Evolutionary conservation across 2,888 invertebrate species (phyloP), one percentile per base, ranked within the genome.

Genomic region (Orthosia gracilis): DNA sequence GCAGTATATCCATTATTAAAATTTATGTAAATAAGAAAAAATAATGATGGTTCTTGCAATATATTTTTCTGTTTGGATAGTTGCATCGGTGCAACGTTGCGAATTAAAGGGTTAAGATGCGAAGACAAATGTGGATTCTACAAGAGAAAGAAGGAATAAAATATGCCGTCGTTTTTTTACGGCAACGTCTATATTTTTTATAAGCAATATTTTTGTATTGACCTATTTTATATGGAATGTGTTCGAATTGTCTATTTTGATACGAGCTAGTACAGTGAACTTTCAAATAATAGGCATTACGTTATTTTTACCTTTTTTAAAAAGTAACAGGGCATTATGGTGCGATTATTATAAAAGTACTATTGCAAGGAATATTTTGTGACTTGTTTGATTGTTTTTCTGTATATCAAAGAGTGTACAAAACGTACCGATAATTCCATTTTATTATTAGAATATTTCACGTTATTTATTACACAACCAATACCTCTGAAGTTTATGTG

Each of bases 261-360:
- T 71, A 63, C 17, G 79, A n/a, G 5, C 4, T 49, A 1, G 52
- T 13, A 59, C 52, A 15, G 5, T 71, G 13, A 79, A 58, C 4
- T 2, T 72, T 49, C 64, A 76, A 13, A 54, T 79, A 54, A 40
- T 79, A 9, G 26, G 15, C 4, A 2, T 50, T 1, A 73, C 54
- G 0, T 17, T 45, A 21, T 73, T 61, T 18, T 54, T 76, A 54
- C 80, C 80, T 26, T 26, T 59, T 13, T 0, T 76, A 2, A 79
- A 76, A 52, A 79, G 63, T 64, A 72, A 76, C 11, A 52, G 79
- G 15, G 1, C 13, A 0, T 18, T 78, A 3, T 78, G 76, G 80
- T 45, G 45, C 0, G 73, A 79, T 9, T 76, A 59, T 45, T 72
- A 63, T 54, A 64, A 45, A 3, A 54, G 31, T 49, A 21, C 54